Evolutionary conservation across 1,140 invertebrate genomes (phyloP).

Genomic region (Brachionus asplanchnoidis): DNA sequence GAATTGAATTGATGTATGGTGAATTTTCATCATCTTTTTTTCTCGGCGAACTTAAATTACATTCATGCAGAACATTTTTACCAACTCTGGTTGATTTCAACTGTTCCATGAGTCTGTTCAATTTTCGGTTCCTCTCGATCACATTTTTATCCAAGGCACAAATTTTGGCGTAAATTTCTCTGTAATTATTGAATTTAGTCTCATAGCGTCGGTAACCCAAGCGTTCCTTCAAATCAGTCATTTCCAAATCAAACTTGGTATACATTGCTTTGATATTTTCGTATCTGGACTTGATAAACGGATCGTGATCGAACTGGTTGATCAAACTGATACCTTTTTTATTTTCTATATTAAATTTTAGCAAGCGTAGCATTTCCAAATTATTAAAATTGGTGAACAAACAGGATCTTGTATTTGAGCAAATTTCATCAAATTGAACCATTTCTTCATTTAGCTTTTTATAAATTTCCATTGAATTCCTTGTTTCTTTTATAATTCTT

Average conservation of each 20-base stretch:
- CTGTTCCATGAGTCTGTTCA: background rate
- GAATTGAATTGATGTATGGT: background rate
- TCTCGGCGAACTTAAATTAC: background rate
- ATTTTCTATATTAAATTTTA: constrained; percentile 22
- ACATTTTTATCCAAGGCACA: background rate
- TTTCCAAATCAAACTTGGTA: background rate
- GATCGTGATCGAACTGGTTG: constrained; percentile 29
- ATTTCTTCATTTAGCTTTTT: background rate
- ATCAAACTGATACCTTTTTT: background rate
- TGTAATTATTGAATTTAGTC: background rate
- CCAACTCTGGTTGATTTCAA: background rate
- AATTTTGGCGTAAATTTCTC: background rate
- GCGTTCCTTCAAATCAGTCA: background rate
- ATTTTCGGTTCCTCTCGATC: background rate
- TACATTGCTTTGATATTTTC: constrained; percentile 28
- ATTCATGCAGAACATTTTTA: background rate
- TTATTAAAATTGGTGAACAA: constrained; percentile 12
- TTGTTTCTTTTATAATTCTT: background rate
- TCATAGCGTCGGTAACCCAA: background rate
- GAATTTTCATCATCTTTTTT: background rate
- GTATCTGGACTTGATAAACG: background rate
- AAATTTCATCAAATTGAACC: background rate
- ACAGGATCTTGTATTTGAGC: background rate
- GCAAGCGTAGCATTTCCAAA: constrained; percentile 10
- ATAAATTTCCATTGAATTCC: background rate